Base-by-base conservation (phyloP, 2,797 vertebrate genomes). In the Babyrousa celebensis region DNA sequence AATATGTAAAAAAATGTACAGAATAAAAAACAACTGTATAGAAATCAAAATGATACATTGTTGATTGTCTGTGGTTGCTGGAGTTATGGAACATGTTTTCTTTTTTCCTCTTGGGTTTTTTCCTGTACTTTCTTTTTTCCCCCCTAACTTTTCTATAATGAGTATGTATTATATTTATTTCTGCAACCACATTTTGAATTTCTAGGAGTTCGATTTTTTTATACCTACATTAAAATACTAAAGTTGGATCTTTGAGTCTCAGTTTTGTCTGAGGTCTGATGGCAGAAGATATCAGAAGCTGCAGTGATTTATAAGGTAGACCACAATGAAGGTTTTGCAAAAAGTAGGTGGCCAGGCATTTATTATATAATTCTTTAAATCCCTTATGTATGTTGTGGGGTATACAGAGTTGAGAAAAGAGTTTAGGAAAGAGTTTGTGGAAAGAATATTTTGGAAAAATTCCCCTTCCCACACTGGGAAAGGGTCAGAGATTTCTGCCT, bases 111-210 rank as follows among this genome's bases (percentile, higher is more conserved):
- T 84, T 67, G 25, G 54, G 14, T 56, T 75, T 89, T 92, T 86
- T 85, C 58, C 23, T 82, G 5, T 54, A 32, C 40, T 83, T 87
- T 43, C 10, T 17, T 56, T 18, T 70, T 2, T 4, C 6, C 43
- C 4, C 17, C 25, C 11, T 56, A 58, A 54, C 29, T 84, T 95
- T 92, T 91, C 17, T 91, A 14, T n/a, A 89, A 72, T 68, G 29
- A 92, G 17, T 70, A 56, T 82, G 5, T 88, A 70, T 29, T 77
- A 36, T 2, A 60, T 84, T 36, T 86, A 79, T 86, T 89, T 95
- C 12, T 90, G 23, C 9, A 97, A 54, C 4, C 6, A 92, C 10
- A 86, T 48, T 87, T 95, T 91, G 27, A 78, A 36, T 92, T 97
- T 95, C 48, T 43, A 96, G 80, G 18, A 40, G 8, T 32, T 89